Percentiles rank a stretch among this genome's conserved stretches.
Evolutionary conservation across 2,888 invertebrate genomes (phyloP).

Genomic region (Hemicrepidius hirtus): DNA sequence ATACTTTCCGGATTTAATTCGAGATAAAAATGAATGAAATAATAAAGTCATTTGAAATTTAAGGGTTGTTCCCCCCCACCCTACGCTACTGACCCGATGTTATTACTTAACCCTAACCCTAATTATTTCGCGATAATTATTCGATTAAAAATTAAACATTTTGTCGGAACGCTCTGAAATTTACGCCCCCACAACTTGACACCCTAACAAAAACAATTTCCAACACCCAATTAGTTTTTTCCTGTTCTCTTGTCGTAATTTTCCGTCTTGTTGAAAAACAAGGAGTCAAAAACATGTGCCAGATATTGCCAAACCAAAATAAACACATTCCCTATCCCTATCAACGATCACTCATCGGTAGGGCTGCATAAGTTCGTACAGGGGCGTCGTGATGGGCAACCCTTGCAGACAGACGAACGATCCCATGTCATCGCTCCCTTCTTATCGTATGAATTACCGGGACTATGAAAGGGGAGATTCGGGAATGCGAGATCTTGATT

Average conservation of each 20-base stretch:
- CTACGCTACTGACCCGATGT: too few species aligned
- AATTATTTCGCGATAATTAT: too few species aligned
- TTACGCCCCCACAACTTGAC: background rate
- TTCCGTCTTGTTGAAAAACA: slow-evolving; percentile 4
- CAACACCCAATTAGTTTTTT: background rate
- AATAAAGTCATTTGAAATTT: too few species aligned
- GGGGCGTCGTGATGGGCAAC: slow-evolving; percentile 35
- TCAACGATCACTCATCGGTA: slow-evolving; percentile 37
- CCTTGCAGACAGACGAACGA: slow-evolving; percentile 41
- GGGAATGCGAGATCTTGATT: slow-evolving; percentile 32
- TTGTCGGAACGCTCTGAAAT: too few species aligned
- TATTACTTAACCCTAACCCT: too few species aligned
- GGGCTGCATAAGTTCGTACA: slow-evolving; percentile 23
- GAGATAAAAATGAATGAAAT: too few species aligned
- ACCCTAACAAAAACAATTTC: background rate
- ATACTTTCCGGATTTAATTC: too few species aligned
- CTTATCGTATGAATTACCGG: slow-evolving; percentile 38
- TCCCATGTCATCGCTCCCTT: slow-evolving; percentile 42
- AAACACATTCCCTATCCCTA: slow-evolving; percentile 33
- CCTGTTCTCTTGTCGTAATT: background rate
- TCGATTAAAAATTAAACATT: too few species aligned
- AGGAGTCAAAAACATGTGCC: slow-evolving; percentile 14
- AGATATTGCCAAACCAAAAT: slow-evolving; percentile 22
- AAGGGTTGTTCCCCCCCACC: too few species aligned
- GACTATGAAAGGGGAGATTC: slow-evolving; percentile 23